Evolutionary conservation across 2,888 invertebrate species (phyloP), one percentile per base, ranked within the genome.

Genomic region (Drosophila neutralis): DNA sequence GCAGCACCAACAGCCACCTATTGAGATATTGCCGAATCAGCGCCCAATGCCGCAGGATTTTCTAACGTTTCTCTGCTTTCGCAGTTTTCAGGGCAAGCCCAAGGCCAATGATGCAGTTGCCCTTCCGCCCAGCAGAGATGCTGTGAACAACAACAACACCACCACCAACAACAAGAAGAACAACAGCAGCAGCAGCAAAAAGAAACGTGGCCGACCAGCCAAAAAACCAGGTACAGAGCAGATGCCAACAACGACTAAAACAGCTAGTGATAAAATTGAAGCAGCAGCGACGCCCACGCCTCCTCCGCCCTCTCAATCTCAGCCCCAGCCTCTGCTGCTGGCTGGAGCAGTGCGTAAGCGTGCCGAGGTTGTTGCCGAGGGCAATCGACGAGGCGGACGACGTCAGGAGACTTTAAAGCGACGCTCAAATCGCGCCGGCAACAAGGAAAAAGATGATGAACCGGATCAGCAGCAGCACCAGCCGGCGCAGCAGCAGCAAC

Each of bases 21-120:
- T 94, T 45, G 95, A 95, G 84, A 93, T 95, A 75, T 93, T 95
- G 83, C 94, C 95, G 42, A 91, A 93, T 67, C 95, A 95, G 90
- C 94, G 96, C 83, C 97, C 97, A 31, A 96, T 96, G 90, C 97
- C 97, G 2, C 97, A 97, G 93, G 97, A 97, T 92, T 97, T 97
- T 91, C 92, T 97, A 52, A 97, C 97, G 58, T 97, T 97, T 93
- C 94, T 97, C 21, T 97, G 97, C 92, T 96, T 97, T 89, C 94
- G 97, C 92, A 96, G 97, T 42, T 96, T 96, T 83, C 93, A 92
- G 83, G 92, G 92, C 38, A 92, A 91, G 74, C 66, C 84, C 7
- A 92, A 92, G 68, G 87, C 88, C 69, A 74, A 86, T 31, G 90
- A 89, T 53, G 67, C 68, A 4, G 40, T 4, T 45, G 4, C 8